These are phyloP conservation scores for Diachrysia chrysitis DNA, from an alignment of 2,888 invertebrate genomes.

Conservation along the genomic window DNA sequence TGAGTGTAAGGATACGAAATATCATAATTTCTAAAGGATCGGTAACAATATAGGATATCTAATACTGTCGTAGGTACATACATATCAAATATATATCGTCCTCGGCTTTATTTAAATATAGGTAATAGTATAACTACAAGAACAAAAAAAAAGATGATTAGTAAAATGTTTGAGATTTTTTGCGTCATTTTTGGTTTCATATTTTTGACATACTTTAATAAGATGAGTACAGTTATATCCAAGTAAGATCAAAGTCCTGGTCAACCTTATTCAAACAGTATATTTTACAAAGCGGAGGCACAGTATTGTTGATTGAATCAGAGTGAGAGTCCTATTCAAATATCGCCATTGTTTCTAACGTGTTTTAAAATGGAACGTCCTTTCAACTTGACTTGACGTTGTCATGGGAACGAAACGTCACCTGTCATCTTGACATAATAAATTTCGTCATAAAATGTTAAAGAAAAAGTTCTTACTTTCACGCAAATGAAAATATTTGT, in stretches of 20 bases:
- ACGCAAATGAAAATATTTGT: slow-evolving; percentile 40
- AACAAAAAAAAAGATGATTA: too few species aligned
- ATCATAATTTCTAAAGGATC: too few species aligned
- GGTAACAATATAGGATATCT: too few species aligned
- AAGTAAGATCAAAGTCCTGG: slow-evolving; percentile 8
- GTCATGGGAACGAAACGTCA: slow-evolving; percentile 71
- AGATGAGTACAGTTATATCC: background rate
- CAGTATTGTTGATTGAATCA: slow-evolving; percentile 80
- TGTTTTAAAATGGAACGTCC: slow-evolving; percentile 77
- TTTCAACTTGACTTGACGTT: slow-evolving; percentile 67
- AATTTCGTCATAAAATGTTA: slow-evolving; percentile 37
- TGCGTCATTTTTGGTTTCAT: too few species aligned
- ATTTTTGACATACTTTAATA: too few species aligned
- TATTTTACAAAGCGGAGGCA: slow-evolving; percentile 65
- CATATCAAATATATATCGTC: too few species aligned
- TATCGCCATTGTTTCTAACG: slow-evolving; percentile 76
- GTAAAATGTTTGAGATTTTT: too few species aligned
- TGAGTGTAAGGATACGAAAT: too few species aligned
- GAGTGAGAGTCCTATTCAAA: slow-evolving; percentile 81
- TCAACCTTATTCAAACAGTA: slow-evolving; percentile 42
- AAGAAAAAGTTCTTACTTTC: slow-evolving; percentile 36
- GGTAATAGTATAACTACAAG: too few species aligned
- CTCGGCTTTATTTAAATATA: too few species aligned
- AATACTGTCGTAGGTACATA: too few species aligned
- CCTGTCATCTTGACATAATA: slow-evolving; percentile 68